These are phyloP conservation scores for Cyprinodon variegatus DNA, from an alignment of 2,113 vertebrate genomes.

Conservation along the genomic window DNA sequence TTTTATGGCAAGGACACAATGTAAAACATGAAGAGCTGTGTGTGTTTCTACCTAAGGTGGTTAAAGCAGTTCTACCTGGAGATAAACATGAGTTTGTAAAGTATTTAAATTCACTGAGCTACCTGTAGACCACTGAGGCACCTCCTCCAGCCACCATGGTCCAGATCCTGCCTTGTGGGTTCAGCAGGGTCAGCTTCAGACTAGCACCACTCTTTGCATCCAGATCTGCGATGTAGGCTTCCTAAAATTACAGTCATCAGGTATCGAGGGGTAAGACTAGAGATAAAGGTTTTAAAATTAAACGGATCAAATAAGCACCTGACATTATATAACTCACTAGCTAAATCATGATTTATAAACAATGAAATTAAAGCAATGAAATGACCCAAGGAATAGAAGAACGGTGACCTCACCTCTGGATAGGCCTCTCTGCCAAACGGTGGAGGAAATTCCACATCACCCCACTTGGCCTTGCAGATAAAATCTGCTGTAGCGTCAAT, in stretches of 20 bases:
- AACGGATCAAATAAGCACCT: neutral
- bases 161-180: conserved; percentile 95
- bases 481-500: conserved; percentile 96
- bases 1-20: neutral
- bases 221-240: conserved; percentile 96
- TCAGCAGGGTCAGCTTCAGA: conserved; percentile 93
- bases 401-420: conserved; percentile 86
- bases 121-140: conserved; percentile 98
- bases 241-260: conserved; percentile 73
- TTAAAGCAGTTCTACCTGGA: neutral
- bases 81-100: neutral
- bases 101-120: neutral
- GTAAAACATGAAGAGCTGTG: neutral
- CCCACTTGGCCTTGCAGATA: conserved; percentile 98
- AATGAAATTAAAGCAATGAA: neutral
- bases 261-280: neutral
- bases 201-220: conserved; percentile 98
- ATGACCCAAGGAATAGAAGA: neutral
- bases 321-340: neutral
- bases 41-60: neutral
- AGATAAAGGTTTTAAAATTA: neutral
- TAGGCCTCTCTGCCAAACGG: conserved; percentile 97
- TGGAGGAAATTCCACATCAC: conserved; percentile 94
- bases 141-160: conserved; percentile 99
- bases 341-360: neutral